phyloP scores from a whole-genome alignment of 1,140 invertebrate genomes.

The Bombus consobrinus region DNA sequence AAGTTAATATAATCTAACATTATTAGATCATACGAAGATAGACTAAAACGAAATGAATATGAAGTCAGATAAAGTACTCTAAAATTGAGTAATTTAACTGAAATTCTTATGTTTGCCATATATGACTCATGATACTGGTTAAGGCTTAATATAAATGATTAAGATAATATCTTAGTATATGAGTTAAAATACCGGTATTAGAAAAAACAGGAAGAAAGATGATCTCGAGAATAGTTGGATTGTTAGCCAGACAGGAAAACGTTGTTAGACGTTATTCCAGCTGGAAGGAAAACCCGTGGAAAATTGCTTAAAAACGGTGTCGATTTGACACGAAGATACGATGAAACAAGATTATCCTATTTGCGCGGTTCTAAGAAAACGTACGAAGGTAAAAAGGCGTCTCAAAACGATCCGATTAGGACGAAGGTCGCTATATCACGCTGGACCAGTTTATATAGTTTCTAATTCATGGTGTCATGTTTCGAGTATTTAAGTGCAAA shows the following conservation, averaged over 20 bases:
- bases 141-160: background rate
- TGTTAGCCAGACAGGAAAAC: conserved; percentile 36
- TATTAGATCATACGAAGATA: background rate
- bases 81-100: background rate
- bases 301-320: conserved; percentile 30
- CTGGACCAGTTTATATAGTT: conserved; percentile 6
- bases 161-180: background rate
- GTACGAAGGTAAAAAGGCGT: conserved; percentile 28
- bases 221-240: background rate
- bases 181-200: background rate
- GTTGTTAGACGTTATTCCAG: conserved; percentile 37
- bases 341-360: conserved; percentile 57
- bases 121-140: background rate
- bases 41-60: background rate
- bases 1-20: background rate
- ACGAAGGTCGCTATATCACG: conserved; percentile 9
- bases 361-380: conserved; percentile 31
- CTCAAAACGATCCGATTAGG: conserved; percentile 21
- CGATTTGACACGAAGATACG: conserved; percentile 1
- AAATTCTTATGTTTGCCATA: background rate
- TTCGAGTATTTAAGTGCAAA: background rate
- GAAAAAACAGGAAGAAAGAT: background rate
- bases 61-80: background rate
- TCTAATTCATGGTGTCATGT: background rate
- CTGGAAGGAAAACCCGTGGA: conserved; percentile 35